Percentiles rank a stretch among this genome's conserved stretches.
Evolutionary conservation across 2,888 invertebrate species (phyloP).

Genomic region (Leuctra nigra): DNA sequence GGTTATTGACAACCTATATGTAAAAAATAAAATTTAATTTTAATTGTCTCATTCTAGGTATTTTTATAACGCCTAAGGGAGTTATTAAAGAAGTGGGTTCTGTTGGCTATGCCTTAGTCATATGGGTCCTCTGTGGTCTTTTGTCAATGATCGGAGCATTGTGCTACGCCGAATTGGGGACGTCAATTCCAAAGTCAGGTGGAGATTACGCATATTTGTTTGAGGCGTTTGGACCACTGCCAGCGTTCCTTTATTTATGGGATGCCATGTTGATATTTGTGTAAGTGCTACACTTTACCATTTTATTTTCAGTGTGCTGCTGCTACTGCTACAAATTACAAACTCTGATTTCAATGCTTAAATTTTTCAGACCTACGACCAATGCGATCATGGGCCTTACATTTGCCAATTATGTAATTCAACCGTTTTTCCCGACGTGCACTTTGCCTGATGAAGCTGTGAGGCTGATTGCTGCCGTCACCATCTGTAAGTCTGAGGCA

Average conservation of each 20-base stretch:
- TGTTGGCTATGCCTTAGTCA: slow-evolving; percentile 76
- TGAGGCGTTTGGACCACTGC: slow-evolving; percentile 85
- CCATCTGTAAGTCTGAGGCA: slow-evolving; percentile 71
- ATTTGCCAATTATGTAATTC: slow-evolving; percentile 85
- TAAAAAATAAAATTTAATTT: neutral
- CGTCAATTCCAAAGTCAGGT: slow-evolving; percentile 84
- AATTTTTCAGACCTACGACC: slow-evolving; percentile 79
- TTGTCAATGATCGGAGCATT: slow-evolving; percentile 90
- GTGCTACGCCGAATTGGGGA: slow-evolving; percentile 94
- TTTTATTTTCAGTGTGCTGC: neutral
- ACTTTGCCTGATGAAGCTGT: slow-evolving; percentile 60
- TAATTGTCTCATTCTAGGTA: slow-evolving; percentile 50
- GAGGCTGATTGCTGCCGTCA: slow-evolving; percentile 69
- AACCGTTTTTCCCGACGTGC: slow-evolving; percentile 79
- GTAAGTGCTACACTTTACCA: slow-evolving; percentile 50
- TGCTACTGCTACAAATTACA: no score
- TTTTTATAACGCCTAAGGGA: slow-evolving; percentile 93
- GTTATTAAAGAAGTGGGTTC: slow-evolving; percentile 86
- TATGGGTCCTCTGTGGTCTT: slow-evolving; percentile 85
- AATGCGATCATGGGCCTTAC: slow-evolving; percentile 96
- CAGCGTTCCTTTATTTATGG: slow-evolving; percentile 94
- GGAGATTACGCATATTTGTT: slow-evolving; percentile 96
- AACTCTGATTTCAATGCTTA: neutral
- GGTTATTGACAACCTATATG: neutral
- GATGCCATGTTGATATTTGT: slow-evolving; percentile 95